Conservation (phyloP, 1,140 invertebrate genomes). For the Dendroctonus valens region DNA sequence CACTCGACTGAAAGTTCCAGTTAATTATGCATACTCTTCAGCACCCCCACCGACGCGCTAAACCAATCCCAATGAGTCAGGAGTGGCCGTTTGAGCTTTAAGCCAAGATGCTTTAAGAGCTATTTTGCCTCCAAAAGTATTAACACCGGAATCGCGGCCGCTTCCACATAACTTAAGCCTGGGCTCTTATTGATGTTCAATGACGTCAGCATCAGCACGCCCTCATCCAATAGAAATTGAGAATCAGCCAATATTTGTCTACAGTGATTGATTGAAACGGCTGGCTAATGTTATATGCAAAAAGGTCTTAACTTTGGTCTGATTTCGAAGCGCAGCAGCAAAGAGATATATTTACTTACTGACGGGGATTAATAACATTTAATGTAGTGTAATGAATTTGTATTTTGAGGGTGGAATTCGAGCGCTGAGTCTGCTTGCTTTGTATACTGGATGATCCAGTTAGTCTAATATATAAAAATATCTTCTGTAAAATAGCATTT, state of each 20-base stretch:
- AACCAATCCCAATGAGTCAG: constrained; percentile 19
- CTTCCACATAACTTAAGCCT: constrained; percentile 20
- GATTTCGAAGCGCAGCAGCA: not conserved
- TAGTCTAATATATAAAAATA: too few relatives aligned
- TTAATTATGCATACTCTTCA: constrained; percentile 36
- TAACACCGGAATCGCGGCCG: constrained; percentile 1
- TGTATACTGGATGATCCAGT: too few relatives aligned
- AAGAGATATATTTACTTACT: constrained; percentile 9
- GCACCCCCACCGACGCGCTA: not conserved
- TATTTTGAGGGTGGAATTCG: not conserved
- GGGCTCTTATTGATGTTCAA: constrained; percentile 5
- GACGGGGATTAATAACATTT: constrained; percentile 18
- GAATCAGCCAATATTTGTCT: constrained; percentile 38
- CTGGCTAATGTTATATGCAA: constrained; percentile 10
- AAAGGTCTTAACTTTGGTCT: constrained; percentile 12
- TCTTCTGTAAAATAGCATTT: too few relatives aligned
- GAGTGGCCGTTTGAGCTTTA: constrained; percentile 17
- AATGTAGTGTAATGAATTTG: constrained; percentile 5
- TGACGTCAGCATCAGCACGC: constrained; percentile 34
- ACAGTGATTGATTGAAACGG: constrained; percentile 23
- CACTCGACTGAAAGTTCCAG: constrained; percentile 26
- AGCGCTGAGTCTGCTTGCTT: too few relatives aligned
- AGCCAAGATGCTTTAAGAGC: constrained; percentile 22
- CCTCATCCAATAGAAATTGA: constrained; percentile 34
- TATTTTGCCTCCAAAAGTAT: constrained; percentile 8